Evolutionary conservation across 2,113 vertebrate species (phyloP), one percentile per base, ranked within the genome.

Genomic region (Tetraodon nigroviridis): DNA sequence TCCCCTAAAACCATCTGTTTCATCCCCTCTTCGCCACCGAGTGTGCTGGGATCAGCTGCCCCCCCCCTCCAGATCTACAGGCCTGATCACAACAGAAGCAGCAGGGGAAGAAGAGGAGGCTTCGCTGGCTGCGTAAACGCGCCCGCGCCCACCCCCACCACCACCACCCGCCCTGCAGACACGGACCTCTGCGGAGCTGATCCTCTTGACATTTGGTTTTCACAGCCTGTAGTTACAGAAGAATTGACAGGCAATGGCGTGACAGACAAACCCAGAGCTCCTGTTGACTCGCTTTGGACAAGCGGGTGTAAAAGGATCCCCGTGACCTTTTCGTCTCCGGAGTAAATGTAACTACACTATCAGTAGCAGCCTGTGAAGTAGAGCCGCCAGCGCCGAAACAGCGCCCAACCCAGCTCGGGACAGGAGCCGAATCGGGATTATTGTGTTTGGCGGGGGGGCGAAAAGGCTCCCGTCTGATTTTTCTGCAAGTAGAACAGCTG

Each of bases 11-110:
- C 44, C 65, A 60, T 51, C 65, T 49, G 65, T 49, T 68, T n/a
- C 18, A 29, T 49, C n/a, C 18, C 4, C 24, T 48, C 15, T 7
- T 7, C 11, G 19, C 41, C 42, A 20, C 45, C 20, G 51, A 47
- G 50, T 42, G 64, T 50, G 42, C 22, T 41, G 2, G 51, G 20
- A 67, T 14, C 65, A 42, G 57, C 65, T 67, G 51, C n/a, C 55
- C 19, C 19, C 48, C 24, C 48, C 19, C 48, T 19, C 48, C 32
- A 29, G 51, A n/a, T 8, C 1, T 37, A 37, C 27, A 24, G 51
- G 46, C 18, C 32, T 0, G 10, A 18, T 13, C 47, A 8, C 58
- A 44, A 14, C 18, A 10, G 45, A 40, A 20, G 5, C 7, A 20
- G 15, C 3, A 27, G 37, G 21, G 18, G 1, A 29, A 13, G 41